Evolutionary conservation across 2,888 invertebrate species (phyloP).

Genomic region (Ceratothoa steindachneri): DNA sequence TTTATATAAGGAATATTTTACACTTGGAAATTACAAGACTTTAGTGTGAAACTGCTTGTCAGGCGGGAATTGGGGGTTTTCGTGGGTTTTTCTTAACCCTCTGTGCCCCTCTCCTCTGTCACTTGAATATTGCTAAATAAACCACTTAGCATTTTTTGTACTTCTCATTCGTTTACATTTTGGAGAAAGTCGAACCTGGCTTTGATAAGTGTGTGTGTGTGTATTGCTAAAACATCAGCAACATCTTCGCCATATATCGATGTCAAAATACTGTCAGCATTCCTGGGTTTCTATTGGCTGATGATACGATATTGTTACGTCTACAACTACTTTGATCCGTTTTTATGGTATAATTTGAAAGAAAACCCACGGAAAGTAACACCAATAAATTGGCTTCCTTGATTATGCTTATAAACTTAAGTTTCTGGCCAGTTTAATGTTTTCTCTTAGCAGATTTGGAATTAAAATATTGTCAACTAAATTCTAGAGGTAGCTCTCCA

Average conservation of each 20-base stretch:
- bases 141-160: constrained; percentile 44
- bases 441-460: background rate
- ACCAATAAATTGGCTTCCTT: background rate
- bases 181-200: background rate
- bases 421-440: background rate
- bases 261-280: background rate
- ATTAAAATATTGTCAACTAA: background rate
- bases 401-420: background rate
- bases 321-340: background rate
- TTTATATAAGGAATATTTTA: background rate
- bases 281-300: background rate
- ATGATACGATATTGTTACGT: background rate
- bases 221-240: background rate
- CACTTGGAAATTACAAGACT: background rate
- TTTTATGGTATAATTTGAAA: background rate
- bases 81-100: background rate
- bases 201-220: background rate
- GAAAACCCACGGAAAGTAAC: background rate
- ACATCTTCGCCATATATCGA: background rate
- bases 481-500: background rate
- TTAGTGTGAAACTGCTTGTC: background rate
- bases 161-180: constrained; percentile 25
- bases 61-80: background rate
- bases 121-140: constrained; percentile 29
- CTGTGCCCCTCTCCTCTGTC: background rate